Percentiles rank a stretch among this genome's conserved stretches.
phyloP scores from a whole-genome alignment of 2,797 vertebrate species.

The Poecilia wingei region DNA sequence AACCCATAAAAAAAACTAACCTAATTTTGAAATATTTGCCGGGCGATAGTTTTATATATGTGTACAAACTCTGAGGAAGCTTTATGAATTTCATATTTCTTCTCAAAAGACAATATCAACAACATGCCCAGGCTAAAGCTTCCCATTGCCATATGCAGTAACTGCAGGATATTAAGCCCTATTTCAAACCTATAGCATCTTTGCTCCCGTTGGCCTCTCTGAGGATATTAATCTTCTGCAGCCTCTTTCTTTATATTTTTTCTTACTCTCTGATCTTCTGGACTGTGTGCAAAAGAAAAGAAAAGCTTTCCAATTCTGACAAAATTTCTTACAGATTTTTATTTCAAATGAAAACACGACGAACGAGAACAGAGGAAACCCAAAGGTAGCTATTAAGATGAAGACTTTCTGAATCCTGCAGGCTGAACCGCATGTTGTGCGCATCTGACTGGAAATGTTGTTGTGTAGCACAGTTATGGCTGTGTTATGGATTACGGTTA shows the following conservation, averaged over 20 bases:
- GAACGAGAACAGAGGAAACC: constrained; percentile 18
- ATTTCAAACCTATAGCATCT: constrained; percentile 73
- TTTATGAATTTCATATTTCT: constrained; percentile 42
- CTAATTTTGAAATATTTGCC: constrained; percentile 11
- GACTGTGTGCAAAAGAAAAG: constrained; percentile 44
- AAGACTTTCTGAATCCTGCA: constrained; percentile 39
- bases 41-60: constrained; percentile 2
- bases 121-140: constrained; percentile 27
- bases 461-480: constrained; percentile 71
- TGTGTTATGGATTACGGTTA: constrained; percentile 78
- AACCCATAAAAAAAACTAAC: constrained; percentile 2
- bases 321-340: constrained; percentile 54
- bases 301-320: constrained; percentile 47
- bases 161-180: constrained; percentile 73
- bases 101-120: constrained; percentile 48
- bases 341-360: constrained; percentile 47
- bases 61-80: constrained; percentile 26
- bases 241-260: constrained; percentile 29
- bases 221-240: constrained; percentile 66
- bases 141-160: constrained; percentile 60
- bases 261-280: constrained; percentile 26
- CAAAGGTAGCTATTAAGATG: constrained; percentile 24
- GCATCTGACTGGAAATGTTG: constrained; percentile 66
- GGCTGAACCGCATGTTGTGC: constrained; percentile 42
- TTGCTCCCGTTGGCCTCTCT: constrained; percentile 60